Evolutionary conservation across 53 echinoderm and acorn worm genomes (phyloP).

Genomic region (Hippasteria phrygiana): DNA sequence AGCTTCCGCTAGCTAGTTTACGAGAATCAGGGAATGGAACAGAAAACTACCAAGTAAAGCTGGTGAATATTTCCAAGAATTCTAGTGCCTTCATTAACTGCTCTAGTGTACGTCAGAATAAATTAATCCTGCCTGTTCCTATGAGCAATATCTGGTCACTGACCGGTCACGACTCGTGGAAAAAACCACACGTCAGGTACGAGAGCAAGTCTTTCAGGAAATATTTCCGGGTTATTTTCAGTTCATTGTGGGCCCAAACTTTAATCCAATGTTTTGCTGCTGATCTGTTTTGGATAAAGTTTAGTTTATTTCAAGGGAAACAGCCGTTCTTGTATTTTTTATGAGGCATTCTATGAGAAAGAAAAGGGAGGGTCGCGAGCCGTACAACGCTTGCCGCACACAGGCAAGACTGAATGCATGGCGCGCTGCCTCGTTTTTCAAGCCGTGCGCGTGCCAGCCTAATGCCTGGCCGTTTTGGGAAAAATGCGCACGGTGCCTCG

Average conservation of each 20-base stretch:
- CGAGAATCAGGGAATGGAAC: background rate
- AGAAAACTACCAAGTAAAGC: background rate
- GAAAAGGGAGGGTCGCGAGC: slow-evolving; percentile 18
- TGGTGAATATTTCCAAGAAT: slow-evolving; percentile 32
- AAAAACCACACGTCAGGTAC: background rate
- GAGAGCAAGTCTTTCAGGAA: background rate
- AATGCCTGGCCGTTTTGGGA: slow-evolving; percentile 66
- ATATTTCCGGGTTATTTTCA: background rate
- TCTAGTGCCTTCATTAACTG: background rate
- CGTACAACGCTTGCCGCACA: slow-evolving; percentile 31
- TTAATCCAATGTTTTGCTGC: background rate
- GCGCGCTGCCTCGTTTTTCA: slow-evolving; percentile 58
- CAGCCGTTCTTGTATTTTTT: background rate
- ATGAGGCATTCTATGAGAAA: background rate
- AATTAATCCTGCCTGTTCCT: slow-evolving; percentile 49
- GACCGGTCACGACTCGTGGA: slow-evolving; percentile 35
- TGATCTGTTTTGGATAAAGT: background rate
- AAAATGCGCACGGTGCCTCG: slow-evolving; percentile 58
- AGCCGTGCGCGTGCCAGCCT: slow-evolving; percentile 60
- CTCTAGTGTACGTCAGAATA: slow-evolving; percentile 17
- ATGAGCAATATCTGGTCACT: slow-evolving; percentile 40
- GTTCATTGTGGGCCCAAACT: background rate
- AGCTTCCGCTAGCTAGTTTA: background rate
- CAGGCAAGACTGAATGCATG: slow-evolving; percentile 14
- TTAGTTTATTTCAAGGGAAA: slow-evolving; percentile 22